Evolutionary conservation across 2,113 vertebrate species (phyloP), one percentile per base, ranked within the genome.

Genomic region (Paratilapia polleni): DNA sequence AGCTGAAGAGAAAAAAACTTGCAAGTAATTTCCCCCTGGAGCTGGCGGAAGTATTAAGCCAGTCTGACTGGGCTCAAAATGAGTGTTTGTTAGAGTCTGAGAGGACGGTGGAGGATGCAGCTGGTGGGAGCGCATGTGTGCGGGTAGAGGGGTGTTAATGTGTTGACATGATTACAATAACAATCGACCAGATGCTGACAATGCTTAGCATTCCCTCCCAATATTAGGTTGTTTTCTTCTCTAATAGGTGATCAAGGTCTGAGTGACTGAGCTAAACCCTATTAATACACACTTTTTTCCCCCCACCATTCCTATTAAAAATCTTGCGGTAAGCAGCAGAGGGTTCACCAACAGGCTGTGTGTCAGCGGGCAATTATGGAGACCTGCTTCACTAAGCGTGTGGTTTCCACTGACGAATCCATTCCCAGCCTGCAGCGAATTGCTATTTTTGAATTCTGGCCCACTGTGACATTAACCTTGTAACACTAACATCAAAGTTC

Each of bases 21-120:
- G 76, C 61, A 73, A 84, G 83, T 94, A 90, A 91, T 93, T 92
- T 91, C 93, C 92, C 89, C 78, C 58, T 20, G 58, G 89, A 92
- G 86, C 87, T 76, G 87, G 78, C 80, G 82, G 88, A 84, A 89
- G 80, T 75, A 77, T 87, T 88, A 89, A 87, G 47, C 57, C 88
- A 81, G 57, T 87, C 78, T 81, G 90, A 88, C 87, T 43, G 62
- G 22, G 36, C 62, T 81, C 56, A 60, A 90, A 76, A 57, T 79
- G 61, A 87, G 63, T 77, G 82, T 78, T 82, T 78, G 80, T 78
- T 73, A 38, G 64, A 87, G 80, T 83, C 76, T 81, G 54, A 80
- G 76, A 47, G 28, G 61, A 66, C 22, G 43, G 11, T 28, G 66
- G 54, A 66, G 54, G 66, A 82, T 34, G 68, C 70, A 78, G 70